Base-by-base conservation (phyloP, 2,113 vertebrate genomes). In the Lucifuga dentata region DNA sequence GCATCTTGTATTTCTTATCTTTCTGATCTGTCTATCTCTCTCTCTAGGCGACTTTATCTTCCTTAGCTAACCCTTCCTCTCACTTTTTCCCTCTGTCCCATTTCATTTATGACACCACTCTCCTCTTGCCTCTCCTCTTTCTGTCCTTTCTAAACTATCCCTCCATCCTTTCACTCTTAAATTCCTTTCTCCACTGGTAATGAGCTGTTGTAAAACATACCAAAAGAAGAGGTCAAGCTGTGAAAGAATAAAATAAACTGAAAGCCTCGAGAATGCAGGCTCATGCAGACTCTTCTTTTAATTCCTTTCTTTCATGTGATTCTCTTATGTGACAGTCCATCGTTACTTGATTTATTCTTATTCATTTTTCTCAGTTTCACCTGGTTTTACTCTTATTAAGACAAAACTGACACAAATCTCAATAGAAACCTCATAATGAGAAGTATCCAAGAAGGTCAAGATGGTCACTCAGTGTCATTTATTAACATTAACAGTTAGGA, bases 141-240 rank as follows among this genome's bases (percentile, higher is more conserved):
- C 36, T 67, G 12, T 66, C 15, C 36, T 46, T 55, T 36, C 35
- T 15, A 50, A 35, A 8, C 33, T 60, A 65, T 59, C 66, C 56
- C 33, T 55, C 35, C 38, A 32, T 56, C 61, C 16, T 44, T 57
- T 57, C 15, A 20, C n/a, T 35, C 52, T 44, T 35, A n/a, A n/a
- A n/a, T 76, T 68, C 71, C 59, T 73, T 61, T 83, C 38, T 64
- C 71, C 75, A 84, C 83, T 83, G 80, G 67, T 85, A 86, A 85
- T 76, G 86, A 89, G 78, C 84, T 82, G 73, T 78, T 88, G 78
- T 91, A 82, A 87, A 91, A 90, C 75, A 86, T 56, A 85, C 68
- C 73, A 89, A 86, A 88, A 81, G 70, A 85, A 85, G 76, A 87
- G 81, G 85, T 91, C 76, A 90, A 90, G 89, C 90, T 94, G 91